Base-by-base conservation (phyloP, 2,797 vertebrate species). In the Pipistrellus nathusii region DNA sequence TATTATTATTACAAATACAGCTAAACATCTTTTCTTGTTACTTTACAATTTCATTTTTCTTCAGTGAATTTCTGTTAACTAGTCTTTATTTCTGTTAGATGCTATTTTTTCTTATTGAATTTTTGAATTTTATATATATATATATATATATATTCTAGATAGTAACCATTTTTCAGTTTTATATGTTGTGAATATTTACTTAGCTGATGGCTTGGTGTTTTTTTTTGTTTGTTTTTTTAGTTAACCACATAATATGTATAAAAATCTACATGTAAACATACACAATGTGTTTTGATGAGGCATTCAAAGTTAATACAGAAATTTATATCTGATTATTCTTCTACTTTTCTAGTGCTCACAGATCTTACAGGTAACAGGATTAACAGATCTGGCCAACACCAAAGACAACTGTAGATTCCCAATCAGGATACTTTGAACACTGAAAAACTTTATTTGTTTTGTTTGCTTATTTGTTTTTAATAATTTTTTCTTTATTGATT, bases 221-320 rank as follows among this genome's bases (percentile, higher is more conserved):
- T 85, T 78, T 62, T 27, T 85, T 85, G 2, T 4, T 62, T 13
- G n/a, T 30, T 12, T 57, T 30, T 62, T 41, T 20, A 57, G n/a
- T 48, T 90, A 81, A 84, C 23, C 25, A 85, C n/a, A 59, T 68
- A 13, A 17, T 20, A 69, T 66, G 9, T 81, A 9, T 82, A 76
- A 41, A 94, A 92, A 82, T 32, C 8, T 75, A 86, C 12, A 85
- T 32, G 30, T 41, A 48, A 53, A 71, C 21, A 78, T 53, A 57
- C 12, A 57, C 6, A 53, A 32, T 59, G 38, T 82, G 38, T 46
- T 62, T 48, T 71, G 59, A 59, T 92, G 76, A 75, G 27, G 82
- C 20, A 59, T 13, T 41, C 6, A 83, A 80, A 86, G 20, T 85
- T 83, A 88, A 93, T 21, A 90, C 12, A 66, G 66, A 72, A 92